Evolutionary conservation across 2,797 vertebrate genomes (phyloP), one percentile per base, ranked within the genome.

Genomic region (Spinus olivaceus): DNA sequence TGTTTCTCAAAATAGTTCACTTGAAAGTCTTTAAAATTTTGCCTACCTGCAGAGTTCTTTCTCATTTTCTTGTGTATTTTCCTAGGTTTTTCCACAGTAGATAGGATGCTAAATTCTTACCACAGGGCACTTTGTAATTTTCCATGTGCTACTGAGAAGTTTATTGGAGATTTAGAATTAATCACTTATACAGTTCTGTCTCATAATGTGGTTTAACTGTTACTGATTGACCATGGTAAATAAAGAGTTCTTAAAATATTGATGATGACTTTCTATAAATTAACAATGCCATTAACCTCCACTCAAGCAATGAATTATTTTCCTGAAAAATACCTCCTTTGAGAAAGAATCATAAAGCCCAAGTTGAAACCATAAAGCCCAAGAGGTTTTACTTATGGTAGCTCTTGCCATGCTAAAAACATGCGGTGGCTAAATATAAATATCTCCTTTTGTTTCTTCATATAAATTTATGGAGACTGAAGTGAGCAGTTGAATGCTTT

Each of bases 121-220:
- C 33, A 39, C 63, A 73, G 44, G 27, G 44, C 74, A 33, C n/a
- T 70, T 89, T 44, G 96, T 95, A 95, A 95, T 96, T 97, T 97
- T 97, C 95, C 88, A 85, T 94, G 81, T 93, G 64, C 78, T 87
- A 25, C 81, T 88, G 66, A 85, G 59, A 88, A 80, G 46, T 92
- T 94, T 78, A 51, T 80, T 73, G 61, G 61, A 82, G 83, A 70
- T 95, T 90, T 85, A 23, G 37, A 88, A 95, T 95, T 84, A 90
- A 94, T 90, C 81, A 53, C 93, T 92, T 94, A 70, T 3, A 72
- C 51, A 22, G 56, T 73, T 76, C 59, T 41, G n/a, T 51, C 49
- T 90, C 41, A 49, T 88, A 93, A 42, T 15, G 4, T 69, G 47
- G 28, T 63, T 86, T 92, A 47, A 59, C 47, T 86, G 47, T 92